phyloP scores from a whole-genome alignment of 1,140 invertebrate genomes.

The Pachypsylla venusta region DNA sequence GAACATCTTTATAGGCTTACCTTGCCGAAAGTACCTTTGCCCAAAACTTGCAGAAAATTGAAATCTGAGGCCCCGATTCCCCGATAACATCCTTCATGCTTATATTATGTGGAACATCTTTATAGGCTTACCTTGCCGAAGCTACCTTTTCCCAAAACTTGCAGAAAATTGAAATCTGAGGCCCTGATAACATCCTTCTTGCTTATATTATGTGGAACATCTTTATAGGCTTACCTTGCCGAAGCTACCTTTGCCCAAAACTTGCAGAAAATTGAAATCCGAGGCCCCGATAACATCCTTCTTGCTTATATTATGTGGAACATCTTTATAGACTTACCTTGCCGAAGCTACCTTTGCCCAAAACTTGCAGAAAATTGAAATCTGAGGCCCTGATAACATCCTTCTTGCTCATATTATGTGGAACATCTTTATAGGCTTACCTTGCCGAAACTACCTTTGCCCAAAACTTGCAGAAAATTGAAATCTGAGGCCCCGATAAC shows the following conservation, averaged over 20 bases:
- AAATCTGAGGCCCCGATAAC: slow-evolving; percentile 92
- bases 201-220: slow-evolving; percentile 81
- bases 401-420: slow-evolving; percentile 83
- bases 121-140: slow-evolving; percentile 79
- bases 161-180: slow-evolving; percentile 94
- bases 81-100: slow-evolving; percentile 86
- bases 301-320: slow-evolving; percentile 82
- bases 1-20: slow-evolving; percentile 65
- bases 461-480: slow-evolving; percentile 94
- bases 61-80: slow-evolving; percentile 93
- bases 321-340: slow-evolving; percentile 67
- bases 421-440: slow-evolving; percentile 63
- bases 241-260: slow-evolving; percentile 95
- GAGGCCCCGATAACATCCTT: slow-evolving; percentile 90
- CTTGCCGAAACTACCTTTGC: slow-evolving; percentile 97
- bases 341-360: slow-evolving; percentile 97
- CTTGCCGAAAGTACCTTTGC: slow-evolving; percentile 97
- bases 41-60: slow-evolving; percentile 94
- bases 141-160: slow-evolving; percentile 95
- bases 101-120: slow-evolving; percentile 82
- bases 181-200: slow-evolving; percentile 92
- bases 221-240: slow-evolving; percentile 75
- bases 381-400: slow-evolving; percentile 92
- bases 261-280: slow-evolving; percentile 96
- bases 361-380: slow-evolving; percentile 95